Conservation (phyloP, 2,888 invertebrate species). For the Druceiella hillmani region DNA sequence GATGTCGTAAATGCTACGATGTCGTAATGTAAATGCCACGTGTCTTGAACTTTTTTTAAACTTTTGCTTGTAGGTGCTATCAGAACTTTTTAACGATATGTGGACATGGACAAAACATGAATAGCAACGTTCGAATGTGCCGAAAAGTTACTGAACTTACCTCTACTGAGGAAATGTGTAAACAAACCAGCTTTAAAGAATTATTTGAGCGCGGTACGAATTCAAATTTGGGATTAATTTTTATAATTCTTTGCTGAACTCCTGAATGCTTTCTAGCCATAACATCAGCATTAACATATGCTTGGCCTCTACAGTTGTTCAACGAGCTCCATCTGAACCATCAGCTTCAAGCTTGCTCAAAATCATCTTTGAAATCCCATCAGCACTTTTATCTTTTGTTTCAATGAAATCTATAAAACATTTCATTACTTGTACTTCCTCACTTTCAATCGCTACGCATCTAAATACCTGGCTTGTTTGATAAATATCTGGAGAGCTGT, state of each 20-base stretch:
- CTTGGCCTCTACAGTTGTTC: slow-evolving; percentile 25
- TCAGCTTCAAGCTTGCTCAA: slow-evolving; percentile 14
- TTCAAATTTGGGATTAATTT: slow-evolving; percentile 20
- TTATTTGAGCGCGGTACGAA: slow-evolving; percentile 15
- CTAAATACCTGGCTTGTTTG: slow-evolving; percentile 12
- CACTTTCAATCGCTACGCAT: slow-evolving; percentile 10
- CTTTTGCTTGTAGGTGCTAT: slow-evolving; percentile 19
- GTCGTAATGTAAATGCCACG: too few species aligned
- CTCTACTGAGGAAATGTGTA: slow-evolving; percentile 11
- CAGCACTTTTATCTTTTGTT: slow-evolving; percentile 23
- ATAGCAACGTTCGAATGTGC: slow-evolving; percentile 18
- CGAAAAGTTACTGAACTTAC: slow-evolving; percentile 14
- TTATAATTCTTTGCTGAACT: slow-evolving; percentile 18
- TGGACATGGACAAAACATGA: slow-evolving; percentile 19
- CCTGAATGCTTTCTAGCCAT: slow-evolving; percentile 15
- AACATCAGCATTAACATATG: slow-evolving; percentile 17
- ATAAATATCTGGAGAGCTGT: slow-evolving; percentile 17
- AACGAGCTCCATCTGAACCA: too few species aligned
- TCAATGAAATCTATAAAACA: slow-evolving; percentile 17
- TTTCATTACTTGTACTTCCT: slow-evolving; percentile 13
- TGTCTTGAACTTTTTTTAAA: too few species aligned
- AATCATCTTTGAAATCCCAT: slow-evolving; percentile 21
- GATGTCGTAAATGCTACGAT: too few species aligned
- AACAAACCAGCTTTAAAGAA: slow-evolving; percentile 17
- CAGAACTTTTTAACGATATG: slow-evolving; percentile 21